phyloP scores from a whole-genome alignment of 2,888 invertebrate genomes.

The Drosophila barbarae region DNA sequence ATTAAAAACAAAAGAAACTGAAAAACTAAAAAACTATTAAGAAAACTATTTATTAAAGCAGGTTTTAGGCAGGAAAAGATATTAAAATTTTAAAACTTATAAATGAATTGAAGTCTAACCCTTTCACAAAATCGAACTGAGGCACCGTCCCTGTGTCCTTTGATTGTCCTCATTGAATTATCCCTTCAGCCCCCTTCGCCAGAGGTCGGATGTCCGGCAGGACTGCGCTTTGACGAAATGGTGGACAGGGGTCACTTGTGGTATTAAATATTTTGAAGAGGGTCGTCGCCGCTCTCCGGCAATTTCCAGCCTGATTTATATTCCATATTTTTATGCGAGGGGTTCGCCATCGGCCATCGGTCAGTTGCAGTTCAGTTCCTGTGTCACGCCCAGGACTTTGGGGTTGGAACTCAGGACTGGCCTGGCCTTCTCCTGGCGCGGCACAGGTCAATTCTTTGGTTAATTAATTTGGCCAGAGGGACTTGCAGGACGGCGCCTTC shows the following conservation, averaged over 20 bases:
- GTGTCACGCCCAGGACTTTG: slow-evolving; percentile 66
- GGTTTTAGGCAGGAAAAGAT: too few species aligned
- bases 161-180: neutral
- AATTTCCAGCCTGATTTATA: slow-evolving; percentile 68
- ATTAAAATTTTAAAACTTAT: too few species aligned
- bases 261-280: slow-evolving; percentile 78
- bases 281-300: slow-evolving; percentile 60
- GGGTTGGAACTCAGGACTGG: slow-evolving; percentile 9
- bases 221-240: slow-evolving; percentile 38
- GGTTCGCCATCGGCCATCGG: slow-evolving; percentile 15
- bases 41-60: too few species aligned
- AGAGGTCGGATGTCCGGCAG: slow-evolving; percentile 5
- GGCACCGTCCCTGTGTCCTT: neutral
- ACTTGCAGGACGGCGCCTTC: slow-evolving; percentile 3
- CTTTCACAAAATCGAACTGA: neutral
- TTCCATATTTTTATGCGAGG: slow-evolving; percentile 19
- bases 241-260: slow-evolving; percentile 77
- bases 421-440: neutral
- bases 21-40: too few species aligned
- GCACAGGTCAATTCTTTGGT: slow-evolving; percentile 48
- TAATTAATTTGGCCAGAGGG: slow-evolving; percentile 44
- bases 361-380: slow-evolving; percentile 13
- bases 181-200: neutral
- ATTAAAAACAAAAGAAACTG: too few species aligned
- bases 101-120: too few species aligned